These are phyloP conservation scores for Lucifuga dentata DNA, from an alignment of 2,113 vertebrate genomes.

Conservation along the genomic window DNA sequence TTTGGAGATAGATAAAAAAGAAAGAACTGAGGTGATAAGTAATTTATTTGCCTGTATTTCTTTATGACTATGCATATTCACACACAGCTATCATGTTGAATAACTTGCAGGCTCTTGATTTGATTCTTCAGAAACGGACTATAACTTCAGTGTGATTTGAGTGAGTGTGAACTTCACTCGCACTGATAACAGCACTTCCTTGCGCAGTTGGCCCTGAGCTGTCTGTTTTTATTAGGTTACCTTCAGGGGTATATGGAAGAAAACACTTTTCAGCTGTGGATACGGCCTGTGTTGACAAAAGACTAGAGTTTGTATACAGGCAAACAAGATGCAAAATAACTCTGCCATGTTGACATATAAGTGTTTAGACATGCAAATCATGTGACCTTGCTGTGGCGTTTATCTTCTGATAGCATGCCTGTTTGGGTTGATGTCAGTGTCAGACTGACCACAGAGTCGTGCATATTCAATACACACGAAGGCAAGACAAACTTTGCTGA, in stretches of 20 bases:
- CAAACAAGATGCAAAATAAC: conserved; percentile 70
- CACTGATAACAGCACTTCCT: conserved; percentile 48
- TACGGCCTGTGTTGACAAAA: conserved; percentile 26
- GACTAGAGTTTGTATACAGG: conserved; percentile 45
- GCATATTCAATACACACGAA: conserved; percentile 28
- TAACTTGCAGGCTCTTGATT: too few species aligned
- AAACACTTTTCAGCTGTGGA: conserved; percentile 11
- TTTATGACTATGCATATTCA: too few species aligned
- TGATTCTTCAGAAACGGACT: too few species aligned
- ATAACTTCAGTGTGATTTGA: conserved; percentile 6
- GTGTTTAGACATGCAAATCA: conserved; percentile 53
- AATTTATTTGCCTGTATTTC: too few species aligned
- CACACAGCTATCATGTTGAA: too few species aligned
- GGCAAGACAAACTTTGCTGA: conserved; percentile 21
- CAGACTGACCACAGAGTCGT: conserved; percentile 55
- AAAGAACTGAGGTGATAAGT: neutral
- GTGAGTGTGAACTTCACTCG: conserved; percentile 24
- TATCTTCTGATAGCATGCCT: conserved; percentile 61
- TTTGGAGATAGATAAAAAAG: conserved; percentile 21
- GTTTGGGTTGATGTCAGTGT: conserved; percentile 58
- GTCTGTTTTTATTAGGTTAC: conserved; percentile 31
- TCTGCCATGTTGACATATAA: conserved; percentile 8
- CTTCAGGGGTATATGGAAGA: conserved; percentile 6
- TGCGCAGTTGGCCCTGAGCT: conserved; percentile 20
- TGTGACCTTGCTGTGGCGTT: conserved; percentile 32